Evolutionary conservation across 1,140 invertebrate species (phyloP).

Genomic region (Camponotus vicinus): DNA sequence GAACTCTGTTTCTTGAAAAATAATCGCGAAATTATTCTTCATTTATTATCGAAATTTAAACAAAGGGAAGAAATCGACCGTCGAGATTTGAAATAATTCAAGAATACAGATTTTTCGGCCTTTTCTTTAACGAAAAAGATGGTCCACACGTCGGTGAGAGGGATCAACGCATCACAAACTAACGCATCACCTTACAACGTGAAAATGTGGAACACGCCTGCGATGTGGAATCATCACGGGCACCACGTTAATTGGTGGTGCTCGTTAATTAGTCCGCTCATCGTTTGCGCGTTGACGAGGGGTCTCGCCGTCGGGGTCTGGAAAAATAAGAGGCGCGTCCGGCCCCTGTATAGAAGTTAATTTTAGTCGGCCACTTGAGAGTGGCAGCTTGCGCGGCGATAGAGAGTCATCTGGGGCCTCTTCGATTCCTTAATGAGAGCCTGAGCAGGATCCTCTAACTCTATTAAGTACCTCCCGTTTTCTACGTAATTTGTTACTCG

Average conservation of each 20-base stretch:
- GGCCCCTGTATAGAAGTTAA: slow-evolving; percentile 33
- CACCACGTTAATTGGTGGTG: slow-evolving; percentile 53
- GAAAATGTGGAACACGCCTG: slow-evolving; percentile 50
- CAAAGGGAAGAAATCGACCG: slow-evolving; percentile 24
- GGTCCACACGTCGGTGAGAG: neutral
- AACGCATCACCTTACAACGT: slow-evolving; percentile 27
- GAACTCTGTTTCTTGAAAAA: neutral
- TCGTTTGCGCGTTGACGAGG: slow-evolving; percentile 54
- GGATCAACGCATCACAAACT: neutral
- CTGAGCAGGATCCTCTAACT: slow-evolving; percentile 8
- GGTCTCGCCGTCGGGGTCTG: slow-evolving; percentile 23
- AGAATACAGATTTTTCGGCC: neutral
- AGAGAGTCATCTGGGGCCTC: slow-evolving; percentile 43
- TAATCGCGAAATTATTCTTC: slow-evolving; percentile 5
- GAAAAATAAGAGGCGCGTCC: slow-evolving; percentile 31
- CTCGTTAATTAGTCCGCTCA: slow-evolving; percentile 58
- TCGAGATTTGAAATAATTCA: slow-evolving; percentile 5
- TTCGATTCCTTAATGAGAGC: slow-evolving; percentile 34
- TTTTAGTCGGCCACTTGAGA: slow-evolving; percentile 45
- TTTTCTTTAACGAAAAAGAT: slow-evolving; percentile 18
- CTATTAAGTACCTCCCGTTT: slow-evolving; percentile 29
- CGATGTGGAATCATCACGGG: neutral
- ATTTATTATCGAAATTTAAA: slow-evolving; percentile 27
- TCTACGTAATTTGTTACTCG: slow-evolving; percentile 33
- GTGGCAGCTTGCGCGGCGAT: slow-evolving; percentile 33